A percentile compares a stretch with the other conserved stretches of the same genome.
Conservation (phyloP, 2,797 vertebrate genomes). For the Peromyscus attwateri region DNA sequence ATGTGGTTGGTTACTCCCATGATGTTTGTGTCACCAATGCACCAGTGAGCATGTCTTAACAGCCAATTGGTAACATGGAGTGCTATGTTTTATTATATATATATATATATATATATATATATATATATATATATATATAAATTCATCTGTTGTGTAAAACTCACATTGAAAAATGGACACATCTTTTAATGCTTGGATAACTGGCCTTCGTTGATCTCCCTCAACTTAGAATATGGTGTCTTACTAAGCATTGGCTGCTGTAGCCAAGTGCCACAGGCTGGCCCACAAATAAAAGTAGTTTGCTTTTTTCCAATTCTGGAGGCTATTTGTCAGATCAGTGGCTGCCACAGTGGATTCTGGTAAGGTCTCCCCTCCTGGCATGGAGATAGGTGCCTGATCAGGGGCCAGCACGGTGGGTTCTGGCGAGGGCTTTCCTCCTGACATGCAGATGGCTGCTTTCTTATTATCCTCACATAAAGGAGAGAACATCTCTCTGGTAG, state of each 20-base stretch:
- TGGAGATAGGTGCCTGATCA: background rate
- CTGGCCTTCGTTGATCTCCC: background rate
- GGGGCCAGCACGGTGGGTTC: fast-evolving
- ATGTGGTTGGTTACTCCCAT: background rate
- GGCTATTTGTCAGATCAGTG: fast-evolving
- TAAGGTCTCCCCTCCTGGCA: background rate
- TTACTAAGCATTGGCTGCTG: fast-evolving
- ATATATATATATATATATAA: too few relatives aligned
- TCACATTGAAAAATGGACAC: background rate
- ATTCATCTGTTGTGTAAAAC: background rate
- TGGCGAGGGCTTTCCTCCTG: background rate
- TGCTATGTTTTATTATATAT: background rate
- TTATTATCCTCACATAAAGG: fast-evolving
- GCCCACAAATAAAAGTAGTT: fast-evolving
- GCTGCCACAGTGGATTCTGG: background rate
- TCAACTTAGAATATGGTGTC: background rate
- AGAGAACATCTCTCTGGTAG: too few relatives aligned
- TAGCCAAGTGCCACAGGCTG: fast-evolving
- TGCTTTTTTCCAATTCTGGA: background rate
- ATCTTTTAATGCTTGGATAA: background rate
- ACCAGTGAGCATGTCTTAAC: background rate
- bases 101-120: too few relatives aligned
- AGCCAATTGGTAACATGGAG: background rate
- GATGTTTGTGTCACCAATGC: too few relatives aligned
- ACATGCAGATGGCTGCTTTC: fast-evolving